Conservation (phyloP, 2,888 invertebrate species). For the Brassicogethes aeneus region DNA sequence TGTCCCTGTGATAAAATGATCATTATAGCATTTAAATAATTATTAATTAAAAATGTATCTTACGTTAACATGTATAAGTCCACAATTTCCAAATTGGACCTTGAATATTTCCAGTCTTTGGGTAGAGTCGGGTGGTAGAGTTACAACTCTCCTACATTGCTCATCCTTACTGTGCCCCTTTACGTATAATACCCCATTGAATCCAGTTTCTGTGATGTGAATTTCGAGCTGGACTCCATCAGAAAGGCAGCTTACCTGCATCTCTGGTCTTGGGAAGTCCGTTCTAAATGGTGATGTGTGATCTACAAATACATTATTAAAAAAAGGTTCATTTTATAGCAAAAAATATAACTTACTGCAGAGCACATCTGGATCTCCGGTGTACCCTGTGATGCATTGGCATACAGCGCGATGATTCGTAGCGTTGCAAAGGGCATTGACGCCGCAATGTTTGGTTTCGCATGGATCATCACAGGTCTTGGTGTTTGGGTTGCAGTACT, state of each 20-base stretch:
- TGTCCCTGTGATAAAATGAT: constrained; percentile 64
- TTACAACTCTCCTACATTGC: constrained; percentile 74
- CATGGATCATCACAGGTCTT: constrained; percentile 77
- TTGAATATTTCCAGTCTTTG: constrained; percentile 57
- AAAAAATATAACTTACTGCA: constrained; percentile 50
- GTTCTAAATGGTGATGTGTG: constrained; percentile 47
- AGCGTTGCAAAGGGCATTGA: constrained; percentile 69
- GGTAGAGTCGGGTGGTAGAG: constrained; percentile 58
- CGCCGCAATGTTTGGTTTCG: constrained; percentile 60
- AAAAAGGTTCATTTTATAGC: not conserved
- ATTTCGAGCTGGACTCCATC: constrained; percentile 86
- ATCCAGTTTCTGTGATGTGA: constrained; percentile 63
- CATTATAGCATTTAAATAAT: constrained; percentile 8
- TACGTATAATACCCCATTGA: constrained; percentile 86
- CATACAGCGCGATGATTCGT: constrained; percentile 69
- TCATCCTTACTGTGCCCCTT: constrained; percentile 93
- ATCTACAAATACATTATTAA: constrained; percentile 25
- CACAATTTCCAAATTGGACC: constrained; percentile 85
- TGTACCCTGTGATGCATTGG: constrained; percentile 66
- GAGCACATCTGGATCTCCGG: constrained; percentile 64
- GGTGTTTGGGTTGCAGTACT: constrained; percentile 60
- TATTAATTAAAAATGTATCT: too few species aligned
- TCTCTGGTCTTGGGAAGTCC: constrained; percentile 77
- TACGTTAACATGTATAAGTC: constrained; percentile 82
- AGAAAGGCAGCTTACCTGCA: constrained; percentile 82